These are phyloP conservation scores for Polydrusus pterygomalis DNA, from an alignment of 2,888 invertebrate genomes.

Conservation along the genomic window DNA sequence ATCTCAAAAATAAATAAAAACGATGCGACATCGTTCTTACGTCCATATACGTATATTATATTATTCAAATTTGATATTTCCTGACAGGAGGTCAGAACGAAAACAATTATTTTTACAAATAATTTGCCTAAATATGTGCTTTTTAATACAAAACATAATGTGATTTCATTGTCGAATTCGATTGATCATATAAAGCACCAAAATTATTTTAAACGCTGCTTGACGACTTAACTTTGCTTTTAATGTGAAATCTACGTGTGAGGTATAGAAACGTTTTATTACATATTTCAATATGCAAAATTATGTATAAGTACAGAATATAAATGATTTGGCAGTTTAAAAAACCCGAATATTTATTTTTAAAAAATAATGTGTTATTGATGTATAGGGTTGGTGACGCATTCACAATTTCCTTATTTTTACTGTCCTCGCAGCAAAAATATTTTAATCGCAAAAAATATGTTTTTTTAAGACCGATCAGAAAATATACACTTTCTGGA, in stretches of 20 bases:
- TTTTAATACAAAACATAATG: slow-evolving; percentile 11
- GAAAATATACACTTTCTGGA: too few relatives aligned
- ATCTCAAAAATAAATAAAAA: too few relatives aligned
- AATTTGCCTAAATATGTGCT: slow-evolving; percentile 18
- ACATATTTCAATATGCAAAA: slow-evolving; percentile 16
- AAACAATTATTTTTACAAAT: neutral
- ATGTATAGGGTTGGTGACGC: too few relatives aligned
- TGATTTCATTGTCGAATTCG: slow-evolving; percentile 1
- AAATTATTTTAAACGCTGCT: neutral
- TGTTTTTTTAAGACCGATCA: too few relatives aligned
- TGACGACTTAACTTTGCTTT: neutral
- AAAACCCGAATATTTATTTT: slow-evolving; percentile 18
- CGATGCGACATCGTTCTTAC: too few relatives aligned
- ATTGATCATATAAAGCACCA: slow-evolving; percentile 12
- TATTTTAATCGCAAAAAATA: too few relatives aligned
- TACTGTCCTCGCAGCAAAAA: too few relatives aligned
- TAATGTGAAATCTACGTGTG: slow-evolving; percentile 18
- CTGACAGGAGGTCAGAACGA: too few relatives aligned
- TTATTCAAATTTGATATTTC: too few relatives aligned
- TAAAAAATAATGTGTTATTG: neutral
- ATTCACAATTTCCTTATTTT: neutral
- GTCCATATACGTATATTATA: too few relatives aligned
- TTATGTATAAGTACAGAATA: neutral
- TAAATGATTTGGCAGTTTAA: slow-evolving; percentile 5
- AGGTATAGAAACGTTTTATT: slow-evolving; percentile 7